Evolutionary conservation across 2,888 invertebrate genomes (phyloP).

Genomic region (Scaptomyza cyrtandrae): DNA sequence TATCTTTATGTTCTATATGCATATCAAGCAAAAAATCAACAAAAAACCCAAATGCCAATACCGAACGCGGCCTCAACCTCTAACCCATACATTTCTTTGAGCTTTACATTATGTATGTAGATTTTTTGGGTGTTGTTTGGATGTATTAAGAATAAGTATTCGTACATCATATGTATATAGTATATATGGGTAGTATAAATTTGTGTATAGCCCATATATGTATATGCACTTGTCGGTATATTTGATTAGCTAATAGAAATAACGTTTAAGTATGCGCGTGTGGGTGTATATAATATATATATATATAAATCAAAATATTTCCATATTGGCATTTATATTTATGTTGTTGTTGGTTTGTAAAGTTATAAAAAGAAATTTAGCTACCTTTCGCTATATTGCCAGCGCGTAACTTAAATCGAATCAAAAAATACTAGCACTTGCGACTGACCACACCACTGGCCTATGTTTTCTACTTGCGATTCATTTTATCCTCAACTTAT

Average conservation of each 20-base stretch:
- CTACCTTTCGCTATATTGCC: conserved; percentile 51
- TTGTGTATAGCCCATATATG: conserved; percentile 37
- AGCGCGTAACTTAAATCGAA: conserved; percentile 63
- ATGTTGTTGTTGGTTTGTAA: conserved; percentile 38
- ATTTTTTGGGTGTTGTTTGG: conserved; percentile 20
- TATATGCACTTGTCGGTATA: conserved; percentile 38
- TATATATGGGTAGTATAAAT: conserved; percentile 48
- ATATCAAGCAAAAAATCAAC: conserved; percentile 15
- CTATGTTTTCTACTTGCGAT: conserved; percentile 8
- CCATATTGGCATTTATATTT: conserved; percentile 45
- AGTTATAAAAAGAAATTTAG: conserved; percentile 76
- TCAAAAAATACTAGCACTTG: conserved; percentile 73
- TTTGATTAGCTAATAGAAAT: conserved; percentile 63
- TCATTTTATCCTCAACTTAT: conserved; percentile 4
- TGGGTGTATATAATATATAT: conserved; percentile 53
- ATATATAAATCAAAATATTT: conserved; percentile 72
- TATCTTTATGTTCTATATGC: conserved; percentile 1
- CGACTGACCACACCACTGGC: conserved; percentile 53
- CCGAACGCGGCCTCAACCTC: conserved; percentile 7
- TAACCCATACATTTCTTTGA: conserved; percentile 32
- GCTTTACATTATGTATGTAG: conserved; percentile 16
- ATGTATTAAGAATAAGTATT: conserved; percentile 10
- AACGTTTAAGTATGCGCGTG: conserved; percentile 49
- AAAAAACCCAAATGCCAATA: conserved; percentile 7
- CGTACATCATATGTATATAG: conserved; percentile 1